Evolutionary conservation across 2,888 invertebrate genomes (phyloP).

Genomic region (Eristalinus aeneus): DNA sequence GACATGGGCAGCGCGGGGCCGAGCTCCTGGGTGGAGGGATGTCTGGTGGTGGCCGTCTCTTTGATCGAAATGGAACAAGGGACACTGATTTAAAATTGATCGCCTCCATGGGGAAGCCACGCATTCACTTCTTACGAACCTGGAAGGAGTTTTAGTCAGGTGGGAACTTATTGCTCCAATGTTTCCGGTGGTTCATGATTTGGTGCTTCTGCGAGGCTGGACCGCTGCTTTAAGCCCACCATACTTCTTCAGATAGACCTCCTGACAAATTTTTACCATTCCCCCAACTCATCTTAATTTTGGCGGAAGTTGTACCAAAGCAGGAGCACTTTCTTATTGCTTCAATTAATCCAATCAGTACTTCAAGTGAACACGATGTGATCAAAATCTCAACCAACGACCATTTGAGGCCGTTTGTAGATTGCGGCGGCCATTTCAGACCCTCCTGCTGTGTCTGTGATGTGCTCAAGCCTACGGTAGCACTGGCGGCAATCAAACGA

Average conservation of each 20-base stretch:
- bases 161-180: too few relatives aligned
- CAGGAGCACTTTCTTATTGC: too few relatives aligned
- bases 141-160: not conserved
- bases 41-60: not conserved
- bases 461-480: not conserved
- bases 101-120: not conserved
- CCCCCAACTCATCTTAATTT: too few relatives aligned
- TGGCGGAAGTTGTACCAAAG: too few relatives aligned
- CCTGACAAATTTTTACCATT: too few relatives aligned
- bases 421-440: not conserved
- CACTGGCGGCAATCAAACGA: not conserved
- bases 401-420: not conserved
- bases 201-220: too few relatives aligned
- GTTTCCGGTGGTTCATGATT: too few relatives aligned
- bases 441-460: not conserved
- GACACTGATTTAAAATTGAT: not conserved
- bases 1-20: constrained; percentile 3
- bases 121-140: not conserved
- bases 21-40: not conserved
- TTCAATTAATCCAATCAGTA: too few relatives aligned
- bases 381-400: not conserved
- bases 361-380: constrained; percentile 18
- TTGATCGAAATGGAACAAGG: not conserved
- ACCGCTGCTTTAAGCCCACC: too few relatives aligned
- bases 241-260: too few relatives aligned